Percentiles rank a stretch among this genome's conserved stretches.
Evolutionary conservation across 2,797 vertebrate species (phyloP).

Genomic region (Coccyzus lansbergi): DNA sequence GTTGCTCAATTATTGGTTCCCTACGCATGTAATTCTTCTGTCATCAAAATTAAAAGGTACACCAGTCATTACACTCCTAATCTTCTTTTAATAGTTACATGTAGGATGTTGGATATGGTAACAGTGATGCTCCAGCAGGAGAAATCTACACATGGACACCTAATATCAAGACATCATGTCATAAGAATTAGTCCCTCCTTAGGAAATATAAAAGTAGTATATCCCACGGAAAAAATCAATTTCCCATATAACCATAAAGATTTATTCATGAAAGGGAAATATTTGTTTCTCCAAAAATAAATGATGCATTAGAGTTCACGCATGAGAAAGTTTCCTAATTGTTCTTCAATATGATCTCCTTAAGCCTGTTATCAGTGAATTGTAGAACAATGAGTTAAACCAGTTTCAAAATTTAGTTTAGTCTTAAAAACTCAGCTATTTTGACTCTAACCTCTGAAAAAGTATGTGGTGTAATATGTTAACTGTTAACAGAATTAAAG

Average conservation of each 20-base stretch:
- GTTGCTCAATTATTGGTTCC: not conserved
- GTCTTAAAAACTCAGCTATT: not conserved
- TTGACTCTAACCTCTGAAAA: not conserved
- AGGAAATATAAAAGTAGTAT: not conserved
- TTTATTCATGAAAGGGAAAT: slow-evolving; percentile 76
- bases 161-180: not conserved
- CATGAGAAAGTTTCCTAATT: not conserved
- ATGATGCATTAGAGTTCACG: not conserved
- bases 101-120: not conserved
- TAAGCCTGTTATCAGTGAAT: not conserved
- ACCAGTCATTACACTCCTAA: not conserved
- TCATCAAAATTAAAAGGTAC: not conserved
- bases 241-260: not conserved
- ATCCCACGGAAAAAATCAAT: not conserved
- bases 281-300: slow-evolving; percentile 76
- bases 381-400: not conserved
- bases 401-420: not conserved
- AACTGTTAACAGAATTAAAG: not conserved
- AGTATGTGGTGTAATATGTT: not conserved
- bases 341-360: not conserved
- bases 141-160: not conserved
- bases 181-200: not conserved
- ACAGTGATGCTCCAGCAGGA: not conserved
- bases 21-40: not conserved
- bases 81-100: slow-evolving; percentile 1